Evolutionary conservation across 2,113 vertebrate genomes (phyloP).

Genomic region (Tachuris rubrigastra): DNA sequence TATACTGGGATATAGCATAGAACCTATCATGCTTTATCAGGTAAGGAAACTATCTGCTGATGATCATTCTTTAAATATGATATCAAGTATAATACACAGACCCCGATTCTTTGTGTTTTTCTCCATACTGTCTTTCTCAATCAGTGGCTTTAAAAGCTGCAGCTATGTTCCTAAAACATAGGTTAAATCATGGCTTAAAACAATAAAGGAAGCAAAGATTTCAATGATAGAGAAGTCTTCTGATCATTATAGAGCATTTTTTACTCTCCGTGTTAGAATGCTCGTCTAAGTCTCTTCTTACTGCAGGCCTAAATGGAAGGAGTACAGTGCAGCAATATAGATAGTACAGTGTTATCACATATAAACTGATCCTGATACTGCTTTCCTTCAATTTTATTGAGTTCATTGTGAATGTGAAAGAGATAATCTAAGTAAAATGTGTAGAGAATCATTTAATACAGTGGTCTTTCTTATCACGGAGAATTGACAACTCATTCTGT

Average conservation of each 20-base stretch:
- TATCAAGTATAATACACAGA: neutral
- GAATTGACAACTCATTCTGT: neutral
- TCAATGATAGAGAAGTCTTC: neutral
- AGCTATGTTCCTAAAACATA: neutral
- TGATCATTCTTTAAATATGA: neutral
- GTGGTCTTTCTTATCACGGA: neutral
- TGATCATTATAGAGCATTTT: neutral
- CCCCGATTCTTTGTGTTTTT: neutral
- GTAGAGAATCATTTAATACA: neutral
- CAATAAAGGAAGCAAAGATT: neutral
- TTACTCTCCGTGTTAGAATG: neutral
- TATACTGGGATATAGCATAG: conserved; percentile 86
- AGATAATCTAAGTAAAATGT: neutral
- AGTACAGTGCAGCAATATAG: neutral
- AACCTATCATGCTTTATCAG: conserved; percentile 96
- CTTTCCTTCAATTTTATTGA: neutral
- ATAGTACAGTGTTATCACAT: neutral
- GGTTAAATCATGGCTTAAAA: neutral
- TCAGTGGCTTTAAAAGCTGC: neutral
- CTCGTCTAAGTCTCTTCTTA: neutral
- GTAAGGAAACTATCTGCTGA: conserved; percentile 63
- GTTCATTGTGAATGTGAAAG: neutral
- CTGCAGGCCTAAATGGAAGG: neutral
- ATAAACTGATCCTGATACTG: neutral
- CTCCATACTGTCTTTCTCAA: neutral